A percentile compares a stretch with the other conserved stretches of the same genome.
phyloP scores from a whole-genome alignment of 2,797 vertebrate species.

The Leptoclinus maculatus region DNA sequence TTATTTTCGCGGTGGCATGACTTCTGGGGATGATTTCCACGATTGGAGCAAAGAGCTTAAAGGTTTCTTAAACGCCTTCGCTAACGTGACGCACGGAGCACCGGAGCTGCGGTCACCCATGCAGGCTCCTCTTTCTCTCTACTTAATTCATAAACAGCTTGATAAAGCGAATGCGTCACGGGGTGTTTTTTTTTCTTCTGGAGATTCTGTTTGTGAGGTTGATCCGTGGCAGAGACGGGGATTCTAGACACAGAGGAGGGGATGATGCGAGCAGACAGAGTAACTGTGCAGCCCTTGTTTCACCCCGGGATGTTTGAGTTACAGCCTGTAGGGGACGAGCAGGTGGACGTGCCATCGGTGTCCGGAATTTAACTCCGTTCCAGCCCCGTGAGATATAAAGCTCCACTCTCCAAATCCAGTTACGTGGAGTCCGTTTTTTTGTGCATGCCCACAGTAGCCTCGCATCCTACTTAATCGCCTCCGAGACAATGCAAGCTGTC shows the following conservation, averaged over 20 bases:
- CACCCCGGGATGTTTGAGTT: background rate
- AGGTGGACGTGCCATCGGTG: background rate
- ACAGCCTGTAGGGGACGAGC: background rate
- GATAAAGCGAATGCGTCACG: slow-evolving; percentile 54
- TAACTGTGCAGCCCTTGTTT: background rate
- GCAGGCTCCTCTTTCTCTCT: background rate
- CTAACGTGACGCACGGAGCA: background rate
- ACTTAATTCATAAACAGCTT: background rate
- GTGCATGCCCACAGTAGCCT: background rate
- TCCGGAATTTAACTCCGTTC: background rate
- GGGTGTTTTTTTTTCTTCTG: background rate
- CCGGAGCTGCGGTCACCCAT: background rate
- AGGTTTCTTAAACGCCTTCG: background rate
- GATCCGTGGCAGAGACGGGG: slow-evolving; percentile 2
- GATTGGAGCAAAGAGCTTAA: background rate
- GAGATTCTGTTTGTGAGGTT: background rate
- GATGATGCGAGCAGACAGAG: slow-evolving; percentile 11
- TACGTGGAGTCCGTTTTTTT: background rate
- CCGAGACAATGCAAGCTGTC: slow-evolving; percentile 70
- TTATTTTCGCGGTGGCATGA: background rate
- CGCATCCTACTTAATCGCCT: slow-evolving; percentile 53
- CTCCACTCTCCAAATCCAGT: background rate
- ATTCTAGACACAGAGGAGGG: background rate
- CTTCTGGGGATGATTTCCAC: background rate
- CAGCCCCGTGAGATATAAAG: background rate